Percentiles rank a stretch among this genome's conserved stretches.
Conservation (phyloP, 2,888 invertebrate species). For the Chloromyia formosa region DNA sequence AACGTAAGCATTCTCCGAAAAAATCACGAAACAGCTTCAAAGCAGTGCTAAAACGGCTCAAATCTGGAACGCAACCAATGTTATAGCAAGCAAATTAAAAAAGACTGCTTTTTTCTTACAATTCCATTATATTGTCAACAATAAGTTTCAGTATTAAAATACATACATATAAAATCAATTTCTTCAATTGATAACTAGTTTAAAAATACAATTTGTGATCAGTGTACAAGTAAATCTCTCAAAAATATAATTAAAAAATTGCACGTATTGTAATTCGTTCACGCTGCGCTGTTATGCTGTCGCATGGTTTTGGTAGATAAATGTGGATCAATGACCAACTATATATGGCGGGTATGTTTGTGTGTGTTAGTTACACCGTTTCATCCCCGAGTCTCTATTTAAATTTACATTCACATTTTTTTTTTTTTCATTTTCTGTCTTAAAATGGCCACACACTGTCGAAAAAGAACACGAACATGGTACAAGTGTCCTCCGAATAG, state of each 20-base stretch:
- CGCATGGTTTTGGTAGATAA: no score
- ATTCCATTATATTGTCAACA: conserved; percentile 31
- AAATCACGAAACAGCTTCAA: no score
- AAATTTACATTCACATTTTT: no score
- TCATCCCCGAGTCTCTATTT: no score
- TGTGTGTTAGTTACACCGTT: neutral
- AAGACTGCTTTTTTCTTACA: neutral
- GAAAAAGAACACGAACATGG: no score
- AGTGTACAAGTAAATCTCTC: conserved; percentile 30
- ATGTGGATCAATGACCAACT: no score
- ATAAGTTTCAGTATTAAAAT: conserved; percentile 36
- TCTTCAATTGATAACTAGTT: conserved; percentile 28
- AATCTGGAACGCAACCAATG: no score
- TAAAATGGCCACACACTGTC: no score
- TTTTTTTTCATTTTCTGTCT: neutral
- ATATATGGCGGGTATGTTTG: neutral
- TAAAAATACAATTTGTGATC: conserved; percentile 13
- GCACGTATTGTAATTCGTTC: conserved; percentile 13
- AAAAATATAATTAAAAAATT: conserved; percentile 34
- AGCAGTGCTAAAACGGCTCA: no score
- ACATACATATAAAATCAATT: conserved; percentile 41
- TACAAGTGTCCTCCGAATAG: no score
- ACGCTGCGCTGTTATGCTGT: neutral
- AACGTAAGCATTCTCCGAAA: no score
- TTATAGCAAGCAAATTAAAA: no score